Conservation (phyloP, 2,113 vertebrate species). For the Macquaria australasica region DNA sequence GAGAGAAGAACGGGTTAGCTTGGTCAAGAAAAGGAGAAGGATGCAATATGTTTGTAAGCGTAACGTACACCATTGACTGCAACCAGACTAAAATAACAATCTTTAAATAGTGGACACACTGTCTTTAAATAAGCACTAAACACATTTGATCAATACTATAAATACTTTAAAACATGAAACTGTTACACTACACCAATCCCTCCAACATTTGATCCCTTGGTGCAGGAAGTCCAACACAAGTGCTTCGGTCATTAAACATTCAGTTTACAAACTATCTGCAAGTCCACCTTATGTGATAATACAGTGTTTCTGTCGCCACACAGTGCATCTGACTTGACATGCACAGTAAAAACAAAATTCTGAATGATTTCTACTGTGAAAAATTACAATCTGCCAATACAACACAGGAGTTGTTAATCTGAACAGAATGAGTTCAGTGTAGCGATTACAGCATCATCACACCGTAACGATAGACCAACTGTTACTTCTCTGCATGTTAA, state of each 20-base stretch:
- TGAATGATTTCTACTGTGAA: background rate
- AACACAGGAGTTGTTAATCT: background rate
- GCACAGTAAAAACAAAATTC: background rate
- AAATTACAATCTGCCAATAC: background rate
- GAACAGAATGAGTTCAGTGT: background rate
- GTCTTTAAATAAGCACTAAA: background rate
- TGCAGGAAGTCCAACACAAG: background rate
- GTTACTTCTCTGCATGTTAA: conserved; percentile 14
- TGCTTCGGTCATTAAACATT: background rate
- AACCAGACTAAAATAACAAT: background rate
- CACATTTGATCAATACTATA: background rate
- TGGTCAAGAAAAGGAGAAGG: conserved; percentile 33
- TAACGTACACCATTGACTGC: background rate
- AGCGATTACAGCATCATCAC: conserved; percentile 2
- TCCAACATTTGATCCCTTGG: conserved; percentile 3
- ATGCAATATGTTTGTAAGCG: background rate
- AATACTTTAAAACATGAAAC: background rate
- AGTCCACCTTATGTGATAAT: background rate
- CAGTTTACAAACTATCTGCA: background rate
- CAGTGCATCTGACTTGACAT: background rate
- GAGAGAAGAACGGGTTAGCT: conserved; percentile 75
- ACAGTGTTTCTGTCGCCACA: background rate
- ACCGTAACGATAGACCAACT: conserved; percentile 9
- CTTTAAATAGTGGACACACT: background rate
- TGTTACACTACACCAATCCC: background rate